Base-by-base conservation (phyloP, 2,888 invertebrate genomes). In the Eudasyphora cyanicolor region DNA sequence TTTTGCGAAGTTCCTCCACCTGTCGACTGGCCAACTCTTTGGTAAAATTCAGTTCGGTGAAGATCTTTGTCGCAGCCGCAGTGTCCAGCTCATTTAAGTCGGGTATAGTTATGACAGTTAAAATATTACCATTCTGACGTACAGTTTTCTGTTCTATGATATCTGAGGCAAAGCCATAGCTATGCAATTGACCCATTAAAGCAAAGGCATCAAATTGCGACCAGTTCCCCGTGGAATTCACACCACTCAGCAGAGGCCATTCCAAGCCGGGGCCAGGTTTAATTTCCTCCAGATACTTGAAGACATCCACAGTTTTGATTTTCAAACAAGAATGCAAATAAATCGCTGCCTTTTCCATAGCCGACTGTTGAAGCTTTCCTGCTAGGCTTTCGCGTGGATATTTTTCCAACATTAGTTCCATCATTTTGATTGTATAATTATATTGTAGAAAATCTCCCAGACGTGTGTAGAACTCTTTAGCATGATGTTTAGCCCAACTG, bases 311-410 rank as follows among this genome's bases (percentile, higher is more conserved):
- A 0, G 4, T 0, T 1, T 67, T 17, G 12, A 87, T 74, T 2
- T 54, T 35, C 1, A 78, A 86, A 51, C 91, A 91, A 2, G 88
- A 86, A 3, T 79, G 57, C 35, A 88, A 91, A 81, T 88, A 89
- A 0, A 60, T 75, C 49, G 86, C 38, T 0, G 85, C 78, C 38
- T 89, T 89, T 21, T 75, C 77, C 5, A 75, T 12, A 64, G 78
- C 74, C 12, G 62, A 32, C n/a, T 77, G 80, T 32, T 38, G 29
- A 0, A 3, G 3, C 10, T 32, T 17, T 2, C 0, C 0, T 1
- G n/a, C n/a, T 19, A 24, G 62, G 4, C 49, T 2, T 5, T 79
- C 67, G n/a, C 60, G 49, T 2, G 32, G 64, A 35, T 45, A 57
- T 1, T 17, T 2, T 8, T 14, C 4, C 0, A 83, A 83, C 76